Evolutionary conservation across 2,888 invertebrate species (phyloP).

Genomic region (Pachydiplax longipennis): DNA sequence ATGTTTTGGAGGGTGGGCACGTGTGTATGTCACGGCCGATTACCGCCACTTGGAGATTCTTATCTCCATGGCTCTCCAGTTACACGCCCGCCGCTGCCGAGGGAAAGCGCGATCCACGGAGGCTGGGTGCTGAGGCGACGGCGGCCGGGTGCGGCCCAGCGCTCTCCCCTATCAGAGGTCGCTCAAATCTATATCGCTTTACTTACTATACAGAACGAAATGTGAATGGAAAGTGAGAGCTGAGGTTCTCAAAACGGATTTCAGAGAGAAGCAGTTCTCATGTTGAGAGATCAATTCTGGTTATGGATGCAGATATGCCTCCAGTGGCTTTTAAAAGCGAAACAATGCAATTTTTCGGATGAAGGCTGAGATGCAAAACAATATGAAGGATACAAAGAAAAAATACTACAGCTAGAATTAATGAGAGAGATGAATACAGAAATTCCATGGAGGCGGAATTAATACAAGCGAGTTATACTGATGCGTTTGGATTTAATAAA

Average conservation of each 20-base stretch:
- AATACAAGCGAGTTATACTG: no score
- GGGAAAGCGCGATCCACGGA: neutral
- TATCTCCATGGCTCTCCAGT: conserved; percentile 3
- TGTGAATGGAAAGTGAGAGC: neutral
- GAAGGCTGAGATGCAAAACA: no score
- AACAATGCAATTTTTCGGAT: no score
- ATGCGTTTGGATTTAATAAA: no score
- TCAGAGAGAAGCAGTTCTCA: neutral
- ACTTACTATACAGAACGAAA: no score
- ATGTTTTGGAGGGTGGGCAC: neutral
- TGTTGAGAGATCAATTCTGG: neutral
- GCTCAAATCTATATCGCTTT: no score
- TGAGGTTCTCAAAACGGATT: neutral
- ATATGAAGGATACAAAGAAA: no score
- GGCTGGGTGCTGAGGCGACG: neutral
- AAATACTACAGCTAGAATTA: no score
- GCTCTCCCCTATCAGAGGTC: neutral
- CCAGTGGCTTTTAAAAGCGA: no score
- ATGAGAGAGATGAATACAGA: no score
- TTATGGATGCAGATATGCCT: no score
- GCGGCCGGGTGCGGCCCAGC: neutral
- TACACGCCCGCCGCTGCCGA: conserved; percentile 8
- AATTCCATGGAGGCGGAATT: no score
- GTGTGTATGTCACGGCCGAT: conserved; percentile 21
- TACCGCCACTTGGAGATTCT: conserved; percentile 1